Evolutionary conservation across 2,888 invertebrate species (phyloP).

Genomic region (Tenthredo mesomela): DNA sequence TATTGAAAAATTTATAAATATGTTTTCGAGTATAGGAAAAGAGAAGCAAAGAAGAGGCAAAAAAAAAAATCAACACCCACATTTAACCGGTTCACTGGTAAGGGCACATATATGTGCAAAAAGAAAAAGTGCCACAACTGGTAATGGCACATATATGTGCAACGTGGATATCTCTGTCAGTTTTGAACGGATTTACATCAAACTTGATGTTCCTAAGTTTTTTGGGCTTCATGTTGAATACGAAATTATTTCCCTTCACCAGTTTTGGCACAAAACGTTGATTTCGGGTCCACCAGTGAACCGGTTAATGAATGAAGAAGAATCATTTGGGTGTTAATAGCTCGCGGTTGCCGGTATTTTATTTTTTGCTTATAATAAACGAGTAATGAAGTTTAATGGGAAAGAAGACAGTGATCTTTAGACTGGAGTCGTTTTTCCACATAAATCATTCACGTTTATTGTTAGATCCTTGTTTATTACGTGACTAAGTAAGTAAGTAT

Average conservation of each 20-base stretch:
- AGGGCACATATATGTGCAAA: no score
- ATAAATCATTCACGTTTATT: constrained; percentile 5
- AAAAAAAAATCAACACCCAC: background rate
- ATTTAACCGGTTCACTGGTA: no score
- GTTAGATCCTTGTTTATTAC: constrained; percentile 8
- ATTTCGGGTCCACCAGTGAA: no score
- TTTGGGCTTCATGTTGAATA: no score
- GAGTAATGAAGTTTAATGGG: background rate
- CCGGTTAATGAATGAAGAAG: background rate
- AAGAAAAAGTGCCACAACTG: no score
- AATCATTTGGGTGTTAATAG: background rate
- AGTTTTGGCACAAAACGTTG: no score
- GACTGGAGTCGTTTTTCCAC: background rate
- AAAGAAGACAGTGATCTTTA: background rate
- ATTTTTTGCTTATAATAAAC: background rate
- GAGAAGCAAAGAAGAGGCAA: background rate
- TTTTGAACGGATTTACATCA: no score
- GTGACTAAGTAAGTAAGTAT: background rate
- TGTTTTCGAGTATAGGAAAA: background rate
- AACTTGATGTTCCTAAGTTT: no score
- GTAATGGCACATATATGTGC: no score
- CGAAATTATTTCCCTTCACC: no score
- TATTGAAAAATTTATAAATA: background rate
- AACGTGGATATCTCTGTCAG: no score
- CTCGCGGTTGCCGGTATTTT: background rate